Conservation (phyloP, 2,888 invertebrate genomes). For the Cosmorhoe ocellata region DNA sequence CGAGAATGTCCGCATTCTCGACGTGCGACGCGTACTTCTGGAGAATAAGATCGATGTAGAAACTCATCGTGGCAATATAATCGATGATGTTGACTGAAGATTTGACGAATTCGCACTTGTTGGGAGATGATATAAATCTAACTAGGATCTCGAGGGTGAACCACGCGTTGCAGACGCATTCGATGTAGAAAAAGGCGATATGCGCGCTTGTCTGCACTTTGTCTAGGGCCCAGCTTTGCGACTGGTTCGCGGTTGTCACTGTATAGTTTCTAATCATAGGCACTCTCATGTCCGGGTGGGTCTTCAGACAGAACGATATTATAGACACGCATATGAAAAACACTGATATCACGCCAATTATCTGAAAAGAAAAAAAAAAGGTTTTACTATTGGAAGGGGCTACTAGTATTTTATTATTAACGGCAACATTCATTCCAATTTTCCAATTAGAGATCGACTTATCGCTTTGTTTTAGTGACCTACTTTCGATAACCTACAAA, state of each 20-base stretch:
- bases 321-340: slow-evolving; percentile 99
- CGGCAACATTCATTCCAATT: too few relatives aligned
- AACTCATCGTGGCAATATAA: slow-evolving; percentile 98
- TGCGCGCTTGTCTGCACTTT: slow-evolving; percentile 97
- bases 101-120: slow-evolving; percentile 96
- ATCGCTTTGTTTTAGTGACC: slow-evolving; percentile 6
- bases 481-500: neutral
- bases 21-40: slow-evolving; percentile 95
- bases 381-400: neutral
- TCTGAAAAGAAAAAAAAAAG: slow-evolving; percentile 84
- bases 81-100: slow-evolving; percentile 99
- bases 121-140: slow-evolving; percentile 96
- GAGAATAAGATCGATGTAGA: slow-evolving; percentile 96
- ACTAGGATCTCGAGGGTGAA: slow-evolving; percentile 98
- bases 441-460: slow-evolving; percentile 9
- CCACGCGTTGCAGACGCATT: slow-evolving; percentile 99
- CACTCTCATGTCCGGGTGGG: slow-evolving; percentile 98
- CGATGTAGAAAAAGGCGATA: slow-evolving; percentile 98
- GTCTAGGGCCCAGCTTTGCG: slow-evolving; percentile 92
- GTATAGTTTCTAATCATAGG: slow-evolving; percentile 92
- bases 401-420: neutral
- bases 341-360: slow-evolving; percentile 98
- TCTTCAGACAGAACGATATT: slow-evolving; percentile 99
- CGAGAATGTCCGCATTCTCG: slow-evolving; percentile 97
- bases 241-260: slow-evolving; percentile 88